phyloP scores from a whole-genome alignment of 2,888 invertebrate genomes.

The Drosophila gaucha region DNA sequence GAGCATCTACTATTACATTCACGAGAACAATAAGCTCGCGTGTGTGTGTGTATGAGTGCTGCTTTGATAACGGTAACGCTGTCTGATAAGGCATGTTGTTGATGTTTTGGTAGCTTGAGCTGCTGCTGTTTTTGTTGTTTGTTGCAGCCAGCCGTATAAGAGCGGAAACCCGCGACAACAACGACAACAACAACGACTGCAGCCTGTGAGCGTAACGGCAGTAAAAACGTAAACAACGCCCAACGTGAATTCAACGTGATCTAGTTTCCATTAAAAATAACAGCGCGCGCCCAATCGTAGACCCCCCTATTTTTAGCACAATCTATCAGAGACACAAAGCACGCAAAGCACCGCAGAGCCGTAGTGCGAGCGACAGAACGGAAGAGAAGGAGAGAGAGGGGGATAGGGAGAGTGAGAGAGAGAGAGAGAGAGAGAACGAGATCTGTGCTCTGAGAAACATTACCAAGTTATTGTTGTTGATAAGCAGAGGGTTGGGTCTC shows the following conservation, averaged over 20 bases:
- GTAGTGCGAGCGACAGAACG: background rate
- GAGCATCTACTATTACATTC: slow-evolving; percentile 42
- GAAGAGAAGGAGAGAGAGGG: slow-evolving; percentile 1
- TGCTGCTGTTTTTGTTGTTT: slow-evolving; percentile 38
- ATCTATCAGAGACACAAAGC: slow-evolving; percentile 37
- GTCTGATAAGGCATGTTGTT: slow-evolving; percentile 66
- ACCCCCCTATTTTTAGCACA: slow-evolving; percentile 78
- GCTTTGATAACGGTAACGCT: slow-evolving; percentile 50
- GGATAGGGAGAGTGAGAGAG: background rate
- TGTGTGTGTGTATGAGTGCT: slow-evolving; percentile 27
- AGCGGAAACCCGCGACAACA: slow-evolving; percentile 61
- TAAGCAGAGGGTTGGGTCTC: slow-evolving; percentile 38
- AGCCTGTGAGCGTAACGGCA: slow-evolving; percentile 58
- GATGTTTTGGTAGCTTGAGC: slow-evolving; percentile 69
- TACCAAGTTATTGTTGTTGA: slow-evolving; percentile 21
- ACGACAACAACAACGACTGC: slow-evolving; percentile 29
- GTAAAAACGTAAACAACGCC: slow-evolving; percentile 70
- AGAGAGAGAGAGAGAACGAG: background rate
- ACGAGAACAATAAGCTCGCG: slow-evolving; percentile 12
- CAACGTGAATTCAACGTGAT: slow-evolving; percentile 79
- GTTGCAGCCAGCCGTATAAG: slow-evolving; percentile 62
- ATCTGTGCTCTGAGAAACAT: slow-evolving; percentile 8
- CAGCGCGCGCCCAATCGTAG: slow-evolving; percentile 62
- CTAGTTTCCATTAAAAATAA: slow-evolving; percentile 81
- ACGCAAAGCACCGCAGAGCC: slow-evolving; percentile 10